Base-by-base conservation (phyloP, 2,888 invertebrate genomes). In the Heteromurus nitidus region DNA sequence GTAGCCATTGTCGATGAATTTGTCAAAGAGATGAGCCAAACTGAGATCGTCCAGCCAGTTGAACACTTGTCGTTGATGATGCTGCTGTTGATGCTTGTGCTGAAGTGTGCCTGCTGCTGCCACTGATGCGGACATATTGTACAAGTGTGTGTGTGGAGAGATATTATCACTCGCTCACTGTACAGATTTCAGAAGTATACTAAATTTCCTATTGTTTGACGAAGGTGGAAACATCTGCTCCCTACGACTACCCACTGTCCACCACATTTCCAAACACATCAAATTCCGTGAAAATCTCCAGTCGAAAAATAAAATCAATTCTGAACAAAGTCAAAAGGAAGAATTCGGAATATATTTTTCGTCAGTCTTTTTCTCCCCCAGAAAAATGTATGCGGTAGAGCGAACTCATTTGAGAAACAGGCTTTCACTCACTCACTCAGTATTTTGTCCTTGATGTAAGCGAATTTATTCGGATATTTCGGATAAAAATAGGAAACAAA, bases 1-100 rank as follows among this genome's bases (percentile, higher is more conserved):
- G 70, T 84, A 85, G 30, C 86, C 86, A 62, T 83, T 68, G 55
- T 83, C 82, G 22, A 86, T 68, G 55, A 85, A 85, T 58, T 82
- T 81, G 55, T 86, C 84, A 70, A 86, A 86, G 75, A 85, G 85
- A 75, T 86, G 85, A 28, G 85, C 31, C 30, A 85, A 75, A 47
- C 82, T 82, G 36, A 86, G 81, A 50, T 75, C 73, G 76, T 85
- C 82, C 68, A 86, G 82, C 86, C 86, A 86, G 50, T 72, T 74
- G 80, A 83, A 85, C 73, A 85, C 84, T 53, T 83, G 76, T 60
- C 83, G 36, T 60, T 76, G 82, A 24, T 77, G 69, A 53, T 77
- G 80, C 22, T 73, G 65, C 20, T 85, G 76, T 60, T 79, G 53
- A 47, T 76, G 82, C 20, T 77, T 62, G 53, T 77, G 80, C 22